A percentile compares a stretch with the other conserved stretches of the same genome.
Evolutionary conservation across 2,797 vertebrate genomes (phyloP).

Genomic region (Schizopygopsis malacanthus): DNA sequence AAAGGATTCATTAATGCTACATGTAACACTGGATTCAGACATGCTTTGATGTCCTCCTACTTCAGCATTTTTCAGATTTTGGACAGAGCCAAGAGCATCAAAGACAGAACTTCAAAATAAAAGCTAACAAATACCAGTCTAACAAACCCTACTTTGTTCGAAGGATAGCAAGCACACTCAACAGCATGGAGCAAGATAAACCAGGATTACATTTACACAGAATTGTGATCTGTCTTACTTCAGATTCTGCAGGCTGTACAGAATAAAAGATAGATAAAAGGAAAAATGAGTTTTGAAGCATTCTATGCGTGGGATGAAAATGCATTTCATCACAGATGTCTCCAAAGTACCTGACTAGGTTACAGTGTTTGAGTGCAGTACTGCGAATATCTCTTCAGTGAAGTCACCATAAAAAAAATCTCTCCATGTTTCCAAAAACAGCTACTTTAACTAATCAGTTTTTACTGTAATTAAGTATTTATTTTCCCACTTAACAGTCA

Average conservation of each 20-base stretch:
- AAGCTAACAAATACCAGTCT: conserved; percentile 10
- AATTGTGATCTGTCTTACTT: neutral
- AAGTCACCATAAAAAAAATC: too few species aligned
- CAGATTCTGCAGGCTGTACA: neutral
- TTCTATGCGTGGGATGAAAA: neutral
- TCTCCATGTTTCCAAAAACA: too few species aligned
- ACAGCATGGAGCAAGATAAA: too few species aligned
- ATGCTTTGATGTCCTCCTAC: too few species aligned
- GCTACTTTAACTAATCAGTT: too few species aligned
- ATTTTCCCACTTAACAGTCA: too few species aligned
- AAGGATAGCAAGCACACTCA: neutral
- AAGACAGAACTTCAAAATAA: conserved; percentile 2
- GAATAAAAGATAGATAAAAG: neutral
- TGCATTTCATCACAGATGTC: neutral
- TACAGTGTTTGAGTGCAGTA: neutral
- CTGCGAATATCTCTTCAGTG: too few species aligned
- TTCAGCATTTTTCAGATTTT: neutral
- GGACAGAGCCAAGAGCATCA: neutral
- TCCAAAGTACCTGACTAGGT: neutral
- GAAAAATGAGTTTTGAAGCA: neutral
- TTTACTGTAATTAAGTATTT: too few species aligned
- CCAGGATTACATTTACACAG: conserved; percentile 5
- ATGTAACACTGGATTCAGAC: neutral
- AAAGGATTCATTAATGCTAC: neutral
- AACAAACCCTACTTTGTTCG: neutral